Evolutionary conservation across 2,113 vertebrate genomes (phyloP).

Genomic region (Aphelocoma coerulescens): DNA sequence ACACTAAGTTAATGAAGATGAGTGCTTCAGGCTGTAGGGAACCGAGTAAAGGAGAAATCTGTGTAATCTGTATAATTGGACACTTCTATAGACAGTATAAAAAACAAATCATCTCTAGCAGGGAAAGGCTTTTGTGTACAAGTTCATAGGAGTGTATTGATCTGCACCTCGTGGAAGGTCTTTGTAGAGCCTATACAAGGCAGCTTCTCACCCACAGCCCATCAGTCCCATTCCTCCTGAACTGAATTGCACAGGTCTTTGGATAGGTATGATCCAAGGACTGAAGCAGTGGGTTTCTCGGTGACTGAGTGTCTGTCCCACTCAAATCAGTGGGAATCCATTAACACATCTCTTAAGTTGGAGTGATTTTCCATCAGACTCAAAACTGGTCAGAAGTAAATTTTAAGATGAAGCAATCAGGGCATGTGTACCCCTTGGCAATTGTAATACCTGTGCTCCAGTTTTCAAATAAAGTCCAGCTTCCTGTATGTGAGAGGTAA

Average conservation of each 20-base stretch:
- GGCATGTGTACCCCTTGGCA: background rate
- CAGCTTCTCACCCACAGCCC: background rate
- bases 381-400: background rate
- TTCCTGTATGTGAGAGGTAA: background rate
- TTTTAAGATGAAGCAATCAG: background rate
- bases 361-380: background rate
- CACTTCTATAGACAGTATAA: background rate
- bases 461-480: background rate
- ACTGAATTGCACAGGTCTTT: background rate
- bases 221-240: background rate
- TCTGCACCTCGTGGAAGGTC: background rate
- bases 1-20: background rate
- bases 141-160: background rate
- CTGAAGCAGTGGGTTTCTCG: background rate
- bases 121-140: background rate
- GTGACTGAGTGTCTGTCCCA: background rate
- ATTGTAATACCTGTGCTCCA: background rate
- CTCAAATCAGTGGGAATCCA: background rate
- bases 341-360: background rate
- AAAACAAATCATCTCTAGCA: background rate
- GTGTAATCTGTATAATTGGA: background rate
- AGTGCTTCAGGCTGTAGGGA: background rate
- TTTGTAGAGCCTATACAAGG: background rate
- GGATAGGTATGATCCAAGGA: background rate
- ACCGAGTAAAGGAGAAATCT: background rate